Percentiles rank a stretch among this genome's conserved stretches.
Conservation (phyloP, 2,888 invertebrate species). For the Mechanitis messenoides region DNA sequence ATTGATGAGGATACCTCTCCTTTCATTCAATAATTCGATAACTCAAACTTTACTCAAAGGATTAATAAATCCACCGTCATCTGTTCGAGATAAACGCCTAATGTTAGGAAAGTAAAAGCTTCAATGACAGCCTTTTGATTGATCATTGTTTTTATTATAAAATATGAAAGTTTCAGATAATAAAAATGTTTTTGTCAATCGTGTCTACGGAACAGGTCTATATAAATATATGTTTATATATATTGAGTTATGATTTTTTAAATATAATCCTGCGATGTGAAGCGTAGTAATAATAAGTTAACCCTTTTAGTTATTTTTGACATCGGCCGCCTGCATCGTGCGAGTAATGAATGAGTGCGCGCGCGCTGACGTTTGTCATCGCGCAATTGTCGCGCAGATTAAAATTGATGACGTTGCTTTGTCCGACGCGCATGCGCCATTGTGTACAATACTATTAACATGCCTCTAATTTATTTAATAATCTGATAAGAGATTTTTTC, state of each 20-base stretch:
- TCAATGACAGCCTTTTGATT: conserved; percentile 31
- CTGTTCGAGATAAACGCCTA: conserved; percentile 39
- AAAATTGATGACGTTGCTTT: conserved; percentile 76
- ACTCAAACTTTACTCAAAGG: conserved; percentile 52
- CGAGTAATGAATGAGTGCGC: conserved; percentile 68
- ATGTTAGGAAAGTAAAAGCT: conserved; percentile 33
- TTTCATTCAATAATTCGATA: conserved; percentile 51
- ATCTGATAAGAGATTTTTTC: conserved; percentile 26
- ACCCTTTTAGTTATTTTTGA: conserved; percentile 70
- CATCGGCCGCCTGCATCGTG: conserved; percentile 59
- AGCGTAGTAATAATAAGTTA: conserved; percentile 59
- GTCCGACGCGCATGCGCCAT: conserved; percentile 56
- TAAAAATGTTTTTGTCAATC: conserved; percentile 1
- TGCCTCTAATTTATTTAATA: conserved; percentile 42
- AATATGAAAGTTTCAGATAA: conserved; percentile 13
- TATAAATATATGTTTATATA: too few species aligned
- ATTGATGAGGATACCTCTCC: conserved; percentile 53
- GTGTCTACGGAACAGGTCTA: too few species aligned
- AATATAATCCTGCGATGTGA: conserved; percentile 54
- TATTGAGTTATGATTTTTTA: neutral
- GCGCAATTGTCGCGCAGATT: conserved; percentile 75
- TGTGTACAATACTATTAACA: conserved; percentile 54
- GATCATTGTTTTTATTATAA: conserved; percentile 31
- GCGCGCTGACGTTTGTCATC: conserved; percentile 74
- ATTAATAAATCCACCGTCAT: conserved; percentile 54